Conservation (phyloP, 2,113 vertebrate genomes). For the Nesogale talazaci region DNA sequence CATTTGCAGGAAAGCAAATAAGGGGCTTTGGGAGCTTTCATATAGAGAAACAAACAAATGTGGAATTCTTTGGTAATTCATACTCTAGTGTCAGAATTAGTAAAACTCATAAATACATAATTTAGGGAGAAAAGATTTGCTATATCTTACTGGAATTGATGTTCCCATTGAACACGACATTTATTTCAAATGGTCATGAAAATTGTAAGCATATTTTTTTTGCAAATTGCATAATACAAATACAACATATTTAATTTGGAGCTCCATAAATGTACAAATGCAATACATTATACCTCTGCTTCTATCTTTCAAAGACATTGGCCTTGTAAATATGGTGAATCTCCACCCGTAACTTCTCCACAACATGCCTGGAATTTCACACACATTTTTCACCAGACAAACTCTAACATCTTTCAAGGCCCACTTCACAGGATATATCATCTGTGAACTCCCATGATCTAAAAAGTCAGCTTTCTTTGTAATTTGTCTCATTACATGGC, state of each 20-base stretch:
- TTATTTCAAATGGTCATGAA: background rate
- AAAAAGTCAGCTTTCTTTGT: background rate
- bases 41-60: background rate
- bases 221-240: background rate
- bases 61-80: background rate
- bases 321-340: background rate
- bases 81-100: background rate
- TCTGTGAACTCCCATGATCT: background rate
- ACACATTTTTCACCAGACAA: background rate
- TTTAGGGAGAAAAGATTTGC: background rate
- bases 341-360: background rate
- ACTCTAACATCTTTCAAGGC: background rate
- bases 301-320: background rate
- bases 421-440: background rate
- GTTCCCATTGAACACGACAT: background rate
- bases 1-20: background rate
- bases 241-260: background rate
- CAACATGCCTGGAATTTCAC: background rate
- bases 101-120: background rate
- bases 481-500: background rate
- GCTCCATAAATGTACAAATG: background rate
- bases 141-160: background rate
- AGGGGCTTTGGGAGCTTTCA: background rate
- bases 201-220: background rate
- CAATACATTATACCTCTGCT: no score